These are phyloP conservation scores for Adineta ricciae DNA, from an alignment of 2,888 invertebrate species.

Conservation along the genomic window DNA sequence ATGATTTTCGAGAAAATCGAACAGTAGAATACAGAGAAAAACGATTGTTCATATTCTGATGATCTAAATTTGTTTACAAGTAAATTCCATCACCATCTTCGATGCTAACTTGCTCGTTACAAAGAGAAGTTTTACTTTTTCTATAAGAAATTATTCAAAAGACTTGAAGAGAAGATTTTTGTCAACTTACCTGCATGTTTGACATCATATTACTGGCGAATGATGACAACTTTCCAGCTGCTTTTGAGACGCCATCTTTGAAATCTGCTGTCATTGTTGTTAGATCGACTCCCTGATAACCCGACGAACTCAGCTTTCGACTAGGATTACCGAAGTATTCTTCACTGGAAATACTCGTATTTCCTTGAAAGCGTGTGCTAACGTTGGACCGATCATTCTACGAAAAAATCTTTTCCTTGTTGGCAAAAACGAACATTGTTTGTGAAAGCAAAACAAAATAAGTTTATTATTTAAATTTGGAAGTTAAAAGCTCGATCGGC, in stretches of 20 bases:
- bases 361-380: slow-evolving; percentile 75
- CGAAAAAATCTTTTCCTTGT: slow-evolving; percentile 25
- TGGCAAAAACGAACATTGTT: too few relatives aligned
- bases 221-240: slow-evolving; percentile 87
- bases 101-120: background rate
- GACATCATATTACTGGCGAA: slow-evolving; percentile 86
- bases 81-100: too few relatives aligned
- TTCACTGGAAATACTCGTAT: slow-evolving; percentile 83
- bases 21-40: too few relatives aligned
- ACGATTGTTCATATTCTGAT: too few relatives aligned
- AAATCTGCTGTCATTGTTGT: slow-evolving; percentile 95
- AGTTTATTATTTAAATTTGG: background rate
- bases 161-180: background rate
- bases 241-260: slow-evolving; percentile 86
- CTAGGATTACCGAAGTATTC: slow-evolving; percentile 68
- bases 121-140: background rate
- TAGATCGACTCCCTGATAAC: slow-evolving; percentile 59
- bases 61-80: too few relatives aligned
- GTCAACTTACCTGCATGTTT: slow-evolving; percentile 79
- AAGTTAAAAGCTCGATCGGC: background rate
- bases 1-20: too few relatives aligned
- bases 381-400: slow-evolving; percentile 52
- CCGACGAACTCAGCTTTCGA: slow-evolving; percentile 42
- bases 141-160: background rate
- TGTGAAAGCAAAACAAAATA: background rate